Evolutionary conservation across 1,140 invertebrate species (phyloP), one percentile per base, ranked within the genome.

Genomic region (Pomacea maculata): DNA sequence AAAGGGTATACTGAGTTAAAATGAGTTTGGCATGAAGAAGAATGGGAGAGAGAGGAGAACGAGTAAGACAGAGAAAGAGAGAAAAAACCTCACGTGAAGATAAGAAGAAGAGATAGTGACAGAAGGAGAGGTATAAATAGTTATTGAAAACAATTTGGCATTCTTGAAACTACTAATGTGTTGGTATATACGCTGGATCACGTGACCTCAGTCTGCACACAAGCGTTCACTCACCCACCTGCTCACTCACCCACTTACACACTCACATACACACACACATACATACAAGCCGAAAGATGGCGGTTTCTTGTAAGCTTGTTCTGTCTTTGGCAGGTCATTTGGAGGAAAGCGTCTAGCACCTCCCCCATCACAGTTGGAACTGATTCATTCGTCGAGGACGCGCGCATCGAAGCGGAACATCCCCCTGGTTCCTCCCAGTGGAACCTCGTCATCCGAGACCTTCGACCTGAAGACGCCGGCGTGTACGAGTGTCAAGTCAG

Each of bases 401-500:
- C 70, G 10, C 55, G 82, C 21, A 79, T 83, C 14, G 76, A 80
- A 29, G 79, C 86, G 61, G 75, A 83, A 25, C 82, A 85, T 65
- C 72, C 80, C 17, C 81, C 85, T 10, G 71, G 78, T 8, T 72
- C 75, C 29, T 55, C 67, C 34, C 80, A 87, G 45, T 87, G 86
- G 86, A 85, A 86, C 74, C 82, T 87, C 29, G 64, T 84, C n/a
- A 85, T 87, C 29, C 83, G 83, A 72, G 78, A 86, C 68, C 81
- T 87, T 17, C 80, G 74, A 65, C 81, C 63, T 11, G 75, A 82
- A 29, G 84, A 87, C 70, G 82, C 81, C 19, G 86, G 86, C 9
- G 78, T 85, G 34, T 87, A 87, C 78, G 86, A 87, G 75, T 87
- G 86, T 81, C 86, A 87, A 79, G 74, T 87, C 67, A 87, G 86